Conservation (phyloP, 2,113 vertebrate genomes). For the Oxygymnocypris stewartii region DNA sequence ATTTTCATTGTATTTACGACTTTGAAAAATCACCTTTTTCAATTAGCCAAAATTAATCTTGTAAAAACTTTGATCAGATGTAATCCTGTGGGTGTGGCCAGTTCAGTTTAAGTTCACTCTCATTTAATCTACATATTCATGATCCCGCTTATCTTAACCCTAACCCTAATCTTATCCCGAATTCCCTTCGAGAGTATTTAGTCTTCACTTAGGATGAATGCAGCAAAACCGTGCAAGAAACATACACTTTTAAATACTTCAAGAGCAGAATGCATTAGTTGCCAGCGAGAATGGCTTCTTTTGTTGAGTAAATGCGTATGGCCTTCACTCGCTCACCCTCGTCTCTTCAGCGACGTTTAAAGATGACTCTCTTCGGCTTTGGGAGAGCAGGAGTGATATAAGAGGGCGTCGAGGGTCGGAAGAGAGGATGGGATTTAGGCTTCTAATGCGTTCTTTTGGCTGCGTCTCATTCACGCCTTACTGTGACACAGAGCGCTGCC, state of each 20-base stretch:
- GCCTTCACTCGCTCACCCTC: constrained; percentile 42
- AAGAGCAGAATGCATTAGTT: constrained; percentile 10
- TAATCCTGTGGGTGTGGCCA: not conserved
- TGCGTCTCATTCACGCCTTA: constrained; percentile 43
- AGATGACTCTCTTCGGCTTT: constrained; percentile 9
- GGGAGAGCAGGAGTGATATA: constrained; percentile 19
- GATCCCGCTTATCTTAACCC: not conserved
- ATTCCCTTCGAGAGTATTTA: not conserved
- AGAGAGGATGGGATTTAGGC: not conserved
- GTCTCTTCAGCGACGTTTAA: not conserved
- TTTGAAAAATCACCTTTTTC: too few species aligned
- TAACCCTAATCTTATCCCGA: not conserved
- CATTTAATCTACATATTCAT: not conserved
- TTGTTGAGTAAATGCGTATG: constrained; percentile 16
- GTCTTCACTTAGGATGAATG: not conserved
- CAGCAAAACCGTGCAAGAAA: not conserved
- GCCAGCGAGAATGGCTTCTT: not conserved
- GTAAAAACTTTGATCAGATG: not conserved
- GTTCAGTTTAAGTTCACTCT: not conserved
- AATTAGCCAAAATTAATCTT: too few species aligned
- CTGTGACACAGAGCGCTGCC: constrained; percentile 58
- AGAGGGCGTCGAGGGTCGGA: not conserved
- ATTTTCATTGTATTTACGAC: too few species aligned
- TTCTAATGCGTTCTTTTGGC: constrained; percentile 48
- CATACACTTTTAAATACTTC: constrained; percentile 9